Evolutionary conservation across 2,888 invertebrate species (phyloP).

Genomic region (Chirona hameri): DNA sequence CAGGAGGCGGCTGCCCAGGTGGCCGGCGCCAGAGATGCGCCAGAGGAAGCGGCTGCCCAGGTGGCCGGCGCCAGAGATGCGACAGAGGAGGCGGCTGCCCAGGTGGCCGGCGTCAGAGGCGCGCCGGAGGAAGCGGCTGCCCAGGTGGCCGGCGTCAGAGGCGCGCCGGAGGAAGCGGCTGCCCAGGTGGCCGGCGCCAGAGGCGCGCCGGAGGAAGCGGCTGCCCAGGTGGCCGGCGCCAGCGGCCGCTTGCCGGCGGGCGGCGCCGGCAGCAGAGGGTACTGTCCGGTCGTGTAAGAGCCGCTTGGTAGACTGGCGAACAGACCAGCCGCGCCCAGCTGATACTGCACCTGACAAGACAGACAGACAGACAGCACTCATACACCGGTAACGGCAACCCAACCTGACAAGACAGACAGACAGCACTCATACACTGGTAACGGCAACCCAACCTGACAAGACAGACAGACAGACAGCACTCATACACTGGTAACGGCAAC

Average conservation of each 20-base stretch:
- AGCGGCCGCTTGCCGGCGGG: slow-evolving; percentile 2
- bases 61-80: neutral
- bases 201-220: neutral
- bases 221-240: slow-evolving; percentile 3
- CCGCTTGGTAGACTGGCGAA: neutral
- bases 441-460: too few relatives aligned
- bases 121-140: neutral
- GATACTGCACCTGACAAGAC: neutral
- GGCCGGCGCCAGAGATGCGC: neutral
- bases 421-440: too few relatives aligned
- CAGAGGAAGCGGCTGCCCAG: too few relatives aligned
- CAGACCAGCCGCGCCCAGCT: slow-evolving; percentile 10
- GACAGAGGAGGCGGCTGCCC: too few relatives aligned
- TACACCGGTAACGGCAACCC: too few relatives aligned
- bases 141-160: neutral
- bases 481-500: too few relatives aligned
- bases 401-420: too few relatives aligned
- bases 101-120: neutral
- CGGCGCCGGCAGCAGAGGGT: neutral
- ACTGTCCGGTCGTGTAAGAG: neutral
- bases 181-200: neutral
- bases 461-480: too few relatives aligned
- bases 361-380: neutral
- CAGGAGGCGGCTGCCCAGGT: neutral
- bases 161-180: too few relatives aligned